A percentile compares a stretch with the other conserved stretches of the same genome.
phyloP scores from a whole-genome alignment of 2,888 invertebrate genomes.

The Ligdia adustata region DNA sequence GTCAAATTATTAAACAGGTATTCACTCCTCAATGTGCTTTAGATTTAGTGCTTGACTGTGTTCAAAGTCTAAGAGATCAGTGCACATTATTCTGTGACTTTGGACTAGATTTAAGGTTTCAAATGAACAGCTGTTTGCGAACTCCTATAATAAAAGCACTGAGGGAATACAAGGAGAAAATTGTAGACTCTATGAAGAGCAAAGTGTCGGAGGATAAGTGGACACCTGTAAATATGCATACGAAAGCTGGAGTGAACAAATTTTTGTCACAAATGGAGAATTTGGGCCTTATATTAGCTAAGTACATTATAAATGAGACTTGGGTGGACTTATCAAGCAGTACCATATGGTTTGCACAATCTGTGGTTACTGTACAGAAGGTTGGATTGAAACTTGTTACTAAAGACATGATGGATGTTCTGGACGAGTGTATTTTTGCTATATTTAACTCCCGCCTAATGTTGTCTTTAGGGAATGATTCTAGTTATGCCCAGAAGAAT shows the following conservation, averaged over 20 bases:
- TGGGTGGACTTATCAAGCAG: conserved; percentile 92
- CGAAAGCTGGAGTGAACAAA: conserved; percentile 87
- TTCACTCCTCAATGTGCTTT: conserved; percentile 95
- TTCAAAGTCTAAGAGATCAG: conserved; percentile 90
- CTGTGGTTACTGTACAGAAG: conserved; percentile 88
- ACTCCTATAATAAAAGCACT: conserved; percentile 90
- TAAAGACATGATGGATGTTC: conserved; percentile 88
- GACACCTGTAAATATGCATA: conserved; percentile 92
- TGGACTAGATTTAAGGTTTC: conserved; percentile 96
- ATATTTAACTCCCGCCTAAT: conserved; percentile 90
- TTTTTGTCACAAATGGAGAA: conserved; percentile 88
- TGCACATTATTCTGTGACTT: conserved; percentile 85
- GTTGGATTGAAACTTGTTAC: conserved; percentile 90
- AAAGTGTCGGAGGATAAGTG: conserved; percentile 92
- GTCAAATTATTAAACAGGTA: conserved; percentile 93
- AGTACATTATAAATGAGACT: conserved; percentile 85
- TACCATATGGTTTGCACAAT: conserved; percentile 91
- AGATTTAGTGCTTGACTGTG: conserved; percentile 93
- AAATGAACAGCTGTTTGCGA: conserved; percentile 93
- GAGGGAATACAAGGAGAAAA: conserved; percentile 91
- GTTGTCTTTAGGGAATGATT: conserved; percentile 73
- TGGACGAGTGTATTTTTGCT: conserved; percentile 89
- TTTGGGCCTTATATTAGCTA: conserved; percentile 87
- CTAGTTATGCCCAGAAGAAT: conserved; percentile 85
- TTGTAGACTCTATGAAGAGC: conserved; percentile 91